Base-by-base conservation (phyloP, 23 tunicate species). In the Halocynthia aurantium region DNA sequence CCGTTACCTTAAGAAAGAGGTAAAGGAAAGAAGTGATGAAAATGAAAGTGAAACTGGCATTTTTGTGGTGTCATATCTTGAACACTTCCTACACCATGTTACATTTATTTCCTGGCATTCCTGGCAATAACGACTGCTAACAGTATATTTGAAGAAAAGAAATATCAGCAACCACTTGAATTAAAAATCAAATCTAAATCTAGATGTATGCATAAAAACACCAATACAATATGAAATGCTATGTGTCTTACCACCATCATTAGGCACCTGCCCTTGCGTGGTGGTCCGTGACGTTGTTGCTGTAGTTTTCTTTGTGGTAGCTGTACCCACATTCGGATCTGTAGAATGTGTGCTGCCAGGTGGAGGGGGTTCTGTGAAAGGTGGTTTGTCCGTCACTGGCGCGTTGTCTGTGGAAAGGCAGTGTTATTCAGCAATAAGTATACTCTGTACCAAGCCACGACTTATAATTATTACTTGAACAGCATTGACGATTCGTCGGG, bases 401-500 rank as follows among this genome's bases (percentile, higher is more conserved):
- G 55, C 52, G 4, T 0, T 40, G 22, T 83, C 82, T 22, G 82
- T 58, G 57, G 81, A 69, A 10, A 20, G 50, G 19, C 71, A 56
- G 78, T 77, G 70, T 71, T 57, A 10, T 53, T 71, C 69, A 52
- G 12, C 5, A 70, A n/a, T 13, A 8, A 8, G 63, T 9, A n/a
- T n/a, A n/a, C 10, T 13, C n/a, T n/a, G n/a, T 62, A 12, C 13
- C 49, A 12, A 12, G 63, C 19, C 2, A n/a, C 2, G 51, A 49
- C 17, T 12, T 11, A 10, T 10, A 72, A 72, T 51, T 66, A 73
- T 79, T 66, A 88, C 95, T 73, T 49, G 86, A 76, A 62, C 95
- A 88, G 52, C 95, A 88, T 72, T 84, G 85, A 57, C 95, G 76
- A 31, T 88, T 75, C 5, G 70, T 72, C 0, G 95, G 95, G 6